Evolutionary conservation across 2,888 invertebrate genomes (phyloP), one percentile per base, ranked within the genome.

Genomic region (Tipula vernalis): DNA sequence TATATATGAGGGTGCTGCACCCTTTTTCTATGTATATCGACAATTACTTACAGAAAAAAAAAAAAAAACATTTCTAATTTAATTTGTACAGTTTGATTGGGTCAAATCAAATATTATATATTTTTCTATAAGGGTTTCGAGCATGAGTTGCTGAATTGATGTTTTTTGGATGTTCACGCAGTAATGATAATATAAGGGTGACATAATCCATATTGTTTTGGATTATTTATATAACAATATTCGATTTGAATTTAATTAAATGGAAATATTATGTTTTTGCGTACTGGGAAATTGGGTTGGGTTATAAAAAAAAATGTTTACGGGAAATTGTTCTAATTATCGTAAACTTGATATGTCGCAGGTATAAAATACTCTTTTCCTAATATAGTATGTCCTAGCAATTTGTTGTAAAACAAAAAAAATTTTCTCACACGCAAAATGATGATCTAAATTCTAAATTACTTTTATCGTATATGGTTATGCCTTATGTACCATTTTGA

Each of bases 131-230:
- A 8, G 71, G 71, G 71, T 71, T 28, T 71, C 28, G 10, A 28
- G 71, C 6, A 71, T 71, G 28, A 71, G 28, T 71, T 28, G 71
- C 71, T 10, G 71, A 71, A 71, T 71, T 71, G 10, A 71, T 28
- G 28, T 18, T 71, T 28, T 57, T n/a, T 8, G 15, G 71, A 71
- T 71, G 71, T 71, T 71, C 71, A 71, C 71, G 71, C 71, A 71
- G 71, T 71, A 71, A 71, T 71, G 71, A 71, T 28, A 71, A 71
- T 71, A 71, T 71, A 71, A 71, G 71, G 71, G 71, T 71, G 71
- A 71, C 71, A 71, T 71, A 71, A 71, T 71, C 71, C 71, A 71
- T 71, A 71, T 71, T 71, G 71, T 71, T 71, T 71, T 71, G 71
- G 71, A 71, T 71, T 71, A 71, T 71, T 71, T 71, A 71, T 71